Evolutionary conservation across 2,888 invertebrate genomes (phyloP).

Genomic region (Dicycla oo): DNA sequence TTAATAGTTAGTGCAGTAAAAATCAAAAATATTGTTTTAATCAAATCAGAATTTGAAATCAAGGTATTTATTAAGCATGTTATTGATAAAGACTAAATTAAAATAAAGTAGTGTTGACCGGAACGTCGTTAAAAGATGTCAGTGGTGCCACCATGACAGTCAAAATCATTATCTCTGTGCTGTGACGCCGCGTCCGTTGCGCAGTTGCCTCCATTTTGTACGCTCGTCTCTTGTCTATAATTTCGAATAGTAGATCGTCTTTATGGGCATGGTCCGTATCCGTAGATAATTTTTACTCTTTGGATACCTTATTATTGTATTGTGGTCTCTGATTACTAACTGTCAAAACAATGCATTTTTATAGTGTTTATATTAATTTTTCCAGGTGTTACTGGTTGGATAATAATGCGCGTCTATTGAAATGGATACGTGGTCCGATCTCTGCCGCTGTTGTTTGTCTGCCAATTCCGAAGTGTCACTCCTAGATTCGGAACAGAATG

Average conservation of each 20-base stretch:
- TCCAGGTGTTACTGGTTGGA: conserved; percentile 79
- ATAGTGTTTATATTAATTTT: conserved; percentile 74
- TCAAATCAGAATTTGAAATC: background rate
- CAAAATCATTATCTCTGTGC: conserved; percentile 30
- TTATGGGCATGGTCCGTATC: conserved; percentile 90
- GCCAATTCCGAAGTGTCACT: conserved; percentile 84
- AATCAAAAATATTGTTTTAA: background rate
- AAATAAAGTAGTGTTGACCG: conserved; percentile 7
- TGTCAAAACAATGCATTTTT: conserved; percentile 84
- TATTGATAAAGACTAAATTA: background rate
- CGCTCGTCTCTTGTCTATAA: conserved; percentile 88
- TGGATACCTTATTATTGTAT: conserved; percentile 77
- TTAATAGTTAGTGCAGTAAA: background rate
- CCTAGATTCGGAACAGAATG: conserved; percentile 78
- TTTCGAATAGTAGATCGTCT: conserved; percentile 85
- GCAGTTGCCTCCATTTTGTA: conserved; percentile 83
- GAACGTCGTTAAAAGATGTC: conserved; percentile 12
- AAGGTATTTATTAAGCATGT: too few species aligned
- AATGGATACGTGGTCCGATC: conserved; percentile 87
- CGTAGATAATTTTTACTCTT: conserved; percentile 90
- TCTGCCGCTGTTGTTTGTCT: conserved; percentile 87
- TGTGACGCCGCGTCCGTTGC: conserved; percentile 65
- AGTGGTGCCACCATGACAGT: conserved; percentile 53
- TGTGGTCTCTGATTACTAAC: conserved; percentile 83
- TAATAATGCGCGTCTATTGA: conserved; percentile 79